A percentile compares a stretch with the other conserved stretches of the same genome.
phyloP scores from a whole-genome alignment of 2,113 vertebrate genomes.

The Struthidea cinerea region DNA sequence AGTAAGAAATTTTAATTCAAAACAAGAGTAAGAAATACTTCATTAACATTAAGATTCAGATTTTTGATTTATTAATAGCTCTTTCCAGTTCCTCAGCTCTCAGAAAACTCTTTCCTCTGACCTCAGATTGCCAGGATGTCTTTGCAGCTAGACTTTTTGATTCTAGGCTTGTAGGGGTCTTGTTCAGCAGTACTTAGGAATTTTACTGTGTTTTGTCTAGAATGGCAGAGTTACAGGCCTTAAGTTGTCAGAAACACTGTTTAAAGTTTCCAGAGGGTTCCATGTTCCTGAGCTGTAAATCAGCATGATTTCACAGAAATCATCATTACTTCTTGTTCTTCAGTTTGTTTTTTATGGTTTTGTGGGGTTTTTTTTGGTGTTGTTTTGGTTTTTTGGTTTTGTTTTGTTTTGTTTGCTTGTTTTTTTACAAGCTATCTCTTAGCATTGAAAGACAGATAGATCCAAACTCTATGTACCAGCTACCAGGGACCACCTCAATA shows the following conservation, averaged over 20 bases:
- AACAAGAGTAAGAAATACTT: background rate
- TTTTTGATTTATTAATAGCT: background rate
- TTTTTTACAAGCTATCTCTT: background rate
- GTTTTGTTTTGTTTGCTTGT: too few relatives aligned
- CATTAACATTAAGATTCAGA: background rate
- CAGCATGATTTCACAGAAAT: constrained; percentile 1
- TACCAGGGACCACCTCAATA: background rate
- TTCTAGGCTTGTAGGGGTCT: background rate
- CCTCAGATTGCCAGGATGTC: background rate
- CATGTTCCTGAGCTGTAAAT: background rate
- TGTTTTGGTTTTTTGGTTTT: background rate
- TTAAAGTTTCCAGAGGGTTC: constrained; percentile 54
- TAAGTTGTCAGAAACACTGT: constrained; percentile 25
- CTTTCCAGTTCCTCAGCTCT: background rate
- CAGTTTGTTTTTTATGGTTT: background rate
- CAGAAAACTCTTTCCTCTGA: background rate
- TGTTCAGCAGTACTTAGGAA: constrained; percentile 19
- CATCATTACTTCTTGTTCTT: background rate
- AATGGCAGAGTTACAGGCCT: constrained; percentile 6
- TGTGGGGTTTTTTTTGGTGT: too few relatives aligned
- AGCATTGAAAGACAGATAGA: background rate
- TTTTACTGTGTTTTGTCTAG: constrained; percentile 42
- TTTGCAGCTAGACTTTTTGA: background rate
- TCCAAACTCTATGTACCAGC: background rate
- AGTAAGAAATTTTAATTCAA: background rate